A percentile compares a stretch with the other conserved stretches of the same genome.
These are phyloP conservation scores for Anhinga rufa DNA, from an alignment of 2,113 vertebrate species.

Conservation along the genomic window DNA sequence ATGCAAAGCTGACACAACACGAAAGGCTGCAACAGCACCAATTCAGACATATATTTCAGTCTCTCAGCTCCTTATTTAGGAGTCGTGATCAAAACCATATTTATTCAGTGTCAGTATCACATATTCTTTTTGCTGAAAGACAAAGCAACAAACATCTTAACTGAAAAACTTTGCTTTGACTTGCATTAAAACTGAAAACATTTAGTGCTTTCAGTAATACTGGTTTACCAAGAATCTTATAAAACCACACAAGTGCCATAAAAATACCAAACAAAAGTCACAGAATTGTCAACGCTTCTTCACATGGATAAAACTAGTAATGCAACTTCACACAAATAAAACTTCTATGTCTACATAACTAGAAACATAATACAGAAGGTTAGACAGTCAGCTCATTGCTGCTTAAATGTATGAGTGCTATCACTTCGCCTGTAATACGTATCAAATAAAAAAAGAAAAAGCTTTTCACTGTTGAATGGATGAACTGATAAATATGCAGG, in stretches of 20 bases:
- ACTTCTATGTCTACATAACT: background rate
- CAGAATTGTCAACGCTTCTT: background rate
- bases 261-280: background rate
- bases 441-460: background rate
- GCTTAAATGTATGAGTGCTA: background rate
- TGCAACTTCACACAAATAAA: background rate
- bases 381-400: background rate
- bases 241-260: background rate
- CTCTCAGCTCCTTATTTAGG: background rate
- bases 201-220: accelerated
- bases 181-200: background rate
- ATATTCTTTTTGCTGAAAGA: background rate
- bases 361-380: background rate
- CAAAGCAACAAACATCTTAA: background rate
- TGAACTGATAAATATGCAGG: background rate
- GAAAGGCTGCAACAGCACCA: background rate
- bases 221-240: background rate
- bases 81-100: accelerated
- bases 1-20: background rate
- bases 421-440: background rate
- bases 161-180: background rate
- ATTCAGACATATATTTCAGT: background rate
- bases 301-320: background rate
- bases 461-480: background rate
- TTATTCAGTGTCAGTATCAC: background rate